Percentiles rank a stretch among this genome's conserved stretches.
These are phyloP conservation scores for Andrena dorsata DNA, from an alignment of 2,888 invertebrate genomes.

Conservation along the genomic window DNA sequence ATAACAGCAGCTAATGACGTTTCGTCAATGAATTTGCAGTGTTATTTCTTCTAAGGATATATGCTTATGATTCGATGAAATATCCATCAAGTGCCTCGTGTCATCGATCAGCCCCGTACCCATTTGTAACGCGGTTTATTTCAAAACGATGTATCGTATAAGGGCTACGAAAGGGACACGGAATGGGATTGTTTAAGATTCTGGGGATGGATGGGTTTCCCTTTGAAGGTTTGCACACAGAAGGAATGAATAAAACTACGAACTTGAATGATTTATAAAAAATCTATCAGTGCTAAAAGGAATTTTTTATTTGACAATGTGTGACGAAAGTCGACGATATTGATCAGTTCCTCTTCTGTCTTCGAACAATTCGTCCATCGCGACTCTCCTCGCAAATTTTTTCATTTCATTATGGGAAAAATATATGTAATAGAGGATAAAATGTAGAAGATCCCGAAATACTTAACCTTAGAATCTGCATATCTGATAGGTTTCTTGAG, in stretches of 20 bases:
- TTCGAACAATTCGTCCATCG: background rate
- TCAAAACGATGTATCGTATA: background rate
- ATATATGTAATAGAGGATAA: background rate
- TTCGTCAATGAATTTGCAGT: too few relatives aligned
- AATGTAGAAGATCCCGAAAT: constrained; percentile 27
- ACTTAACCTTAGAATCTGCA: constrained; percentile 37
- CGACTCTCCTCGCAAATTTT: background rate
- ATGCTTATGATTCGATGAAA: background rate
- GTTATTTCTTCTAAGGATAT: background rate
- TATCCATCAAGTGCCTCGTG: background rate
- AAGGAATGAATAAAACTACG: background rate
- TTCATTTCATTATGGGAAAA: background rate
- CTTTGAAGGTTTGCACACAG: background rate
- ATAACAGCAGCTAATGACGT: background rate
- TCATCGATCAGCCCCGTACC: constrained; percentile 3
- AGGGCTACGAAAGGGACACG: background rate
- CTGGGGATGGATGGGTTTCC: constrained; percentile 9
- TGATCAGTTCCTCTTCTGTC: background rate
- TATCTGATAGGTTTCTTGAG: constrained; percentile 32
- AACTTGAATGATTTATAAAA: too few relatives aligned
- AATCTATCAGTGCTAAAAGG: too few relatives aligned
- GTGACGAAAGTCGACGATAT: background rate
- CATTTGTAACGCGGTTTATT: background rate
- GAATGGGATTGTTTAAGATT: background rate
- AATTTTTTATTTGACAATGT: background rate